Percentiles rank a stretch among this genome's conserved stretches.
Evolutionary conservation across 2,888 invertebrate species (phyloP).

Genomic region (Rhabditoides inermis): DNA sequence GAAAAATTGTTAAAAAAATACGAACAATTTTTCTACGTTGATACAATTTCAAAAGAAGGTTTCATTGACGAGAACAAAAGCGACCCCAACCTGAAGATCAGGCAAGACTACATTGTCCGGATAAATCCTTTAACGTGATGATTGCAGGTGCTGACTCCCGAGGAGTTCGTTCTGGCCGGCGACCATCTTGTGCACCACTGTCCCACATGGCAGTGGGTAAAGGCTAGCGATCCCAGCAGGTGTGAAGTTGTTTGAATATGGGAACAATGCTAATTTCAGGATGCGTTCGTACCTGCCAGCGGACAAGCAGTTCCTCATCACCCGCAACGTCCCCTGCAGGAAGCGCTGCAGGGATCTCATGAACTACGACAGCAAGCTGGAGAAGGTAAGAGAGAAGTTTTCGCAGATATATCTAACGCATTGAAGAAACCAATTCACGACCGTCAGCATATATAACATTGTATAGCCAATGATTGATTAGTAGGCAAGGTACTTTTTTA

Average conservation of each 20-base stretch:
- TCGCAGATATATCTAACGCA: no score
- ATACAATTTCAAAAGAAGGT: no score
- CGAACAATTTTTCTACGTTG: no score
- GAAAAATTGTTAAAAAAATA: no score
- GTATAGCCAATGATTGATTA: no score
- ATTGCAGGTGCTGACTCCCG: constrained; percentile 94
- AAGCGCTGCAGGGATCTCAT: constrained; percentile 88
- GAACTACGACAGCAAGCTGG: constrained; percentile 81
- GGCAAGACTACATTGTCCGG: no score
- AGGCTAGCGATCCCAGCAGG: constrained; percentile 66
- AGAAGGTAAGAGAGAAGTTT: constrained; percentile 62
- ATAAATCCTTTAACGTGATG: no score
- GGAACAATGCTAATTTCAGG: constrained; percentile 12
- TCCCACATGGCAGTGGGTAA: constrained; percentile 97
- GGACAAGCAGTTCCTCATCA: constrained; percentile 92
- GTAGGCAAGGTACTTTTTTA: no score
- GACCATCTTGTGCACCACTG: constrained; percentile 97
- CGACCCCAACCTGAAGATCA: no score
- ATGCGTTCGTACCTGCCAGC: constrained; percentile 68
- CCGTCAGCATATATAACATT: no score
- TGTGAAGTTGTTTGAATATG: constrained; percentile 4
- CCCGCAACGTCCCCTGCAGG: constrained; percentile 90
- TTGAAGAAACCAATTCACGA: no score
- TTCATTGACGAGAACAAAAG: no score
- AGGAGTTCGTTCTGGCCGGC: constrained; percentile 93